phyloP scores from a whole-genome alignment of 2,797 vertebrate genomes.

The Macrochelys suwanniensis region DNA sequence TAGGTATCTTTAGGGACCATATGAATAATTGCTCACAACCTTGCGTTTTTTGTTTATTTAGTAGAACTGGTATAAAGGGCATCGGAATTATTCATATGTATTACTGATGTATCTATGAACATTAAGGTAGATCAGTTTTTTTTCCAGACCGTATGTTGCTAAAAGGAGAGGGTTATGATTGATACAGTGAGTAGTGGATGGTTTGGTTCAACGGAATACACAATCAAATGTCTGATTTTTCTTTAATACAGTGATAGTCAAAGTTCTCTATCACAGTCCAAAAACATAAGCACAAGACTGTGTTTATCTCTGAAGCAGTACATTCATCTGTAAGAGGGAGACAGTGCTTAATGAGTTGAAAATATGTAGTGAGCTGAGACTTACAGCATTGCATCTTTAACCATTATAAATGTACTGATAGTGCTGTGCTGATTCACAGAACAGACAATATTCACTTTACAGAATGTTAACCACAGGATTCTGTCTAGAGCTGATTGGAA shows the following conservation, averaged over 20 bases:
- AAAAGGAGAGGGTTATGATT: background rate
- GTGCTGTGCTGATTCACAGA: fast-evolving
- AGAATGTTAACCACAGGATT: background rate
- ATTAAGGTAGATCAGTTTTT: background rate
- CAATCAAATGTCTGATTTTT: background rate
- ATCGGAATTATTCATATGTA: background rate
- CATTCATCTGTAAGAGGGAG: background rate
- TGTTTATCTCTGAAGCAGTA: background rate
- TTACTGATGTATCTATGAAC: background rate
- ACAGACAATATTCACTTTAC: fast-evolving
- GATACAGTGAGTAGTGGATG: background rate
- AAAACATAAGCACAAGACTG: background rate
- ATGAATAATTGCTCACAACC: background rate
- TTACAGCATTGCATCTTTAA: background rate
- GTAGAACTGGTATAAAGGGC: background rate
- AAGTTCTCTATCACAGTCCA: background rate
- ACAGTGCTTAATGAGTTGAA: background rate
- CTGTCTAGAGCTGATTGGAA: background rate
- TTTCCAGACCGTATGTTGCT: background rate
- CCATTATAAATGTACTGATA: background rate
- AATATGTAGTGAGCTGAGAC: background rate
- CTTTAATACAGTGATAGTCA: background rate
- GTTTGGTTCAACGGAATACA: background rate
- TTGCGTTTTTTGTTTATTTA: fast-evolving
- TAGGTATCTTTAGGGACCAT: background rate